Conservation (phyloP, 2,113 vertebrate species). For the Cepphus grylle region DNA sequence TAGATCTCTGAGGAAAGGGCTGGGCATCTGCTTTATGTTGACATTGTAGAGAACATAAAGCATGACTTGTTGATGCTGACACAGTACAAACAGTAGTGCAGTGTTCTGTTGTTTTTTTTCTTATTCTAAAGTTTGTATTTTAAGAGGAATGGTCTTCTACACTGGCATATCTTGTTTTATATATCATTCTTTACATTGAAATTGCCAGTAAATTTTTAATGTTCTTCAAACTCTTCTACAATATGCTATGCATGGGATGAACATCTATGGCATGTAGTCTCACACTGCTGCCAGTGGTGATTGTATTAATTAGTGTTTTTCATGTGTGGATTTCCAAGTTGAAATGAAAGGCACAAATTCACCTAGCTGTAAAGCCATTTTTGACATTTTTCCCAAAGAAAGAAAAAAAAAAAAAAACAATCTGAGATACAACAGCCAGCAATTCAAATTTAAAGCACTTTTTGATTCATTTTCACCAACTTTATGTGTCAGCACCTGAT, state of each 20-base stretch:
- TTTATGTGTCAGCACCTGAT: background rate
- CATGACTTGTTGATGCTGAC: background rate
- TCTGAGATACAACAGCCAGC: background rate
- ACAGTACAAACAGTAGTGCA: background rate
- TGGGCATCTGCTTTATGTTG: slow-evolving; percentile 34
- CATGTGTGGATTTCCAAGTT: background rate
- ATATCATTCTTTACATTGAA: background rate
- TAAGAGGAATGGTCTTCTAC: background rate
- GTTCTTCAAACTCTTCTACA: background rate
- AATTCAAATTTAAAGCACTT: background rate
- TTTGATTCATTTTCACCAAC: background rate
- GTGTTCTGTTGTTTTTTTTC: background rate
- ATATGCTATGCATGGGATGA: background rate
- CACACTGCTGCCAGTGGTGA: background rate
- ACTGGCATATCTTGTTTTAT: background rate
- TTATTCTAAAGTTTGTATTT: background rate
- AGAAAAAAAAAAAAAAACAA: background rate
- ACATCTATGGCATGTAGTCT: background rate
- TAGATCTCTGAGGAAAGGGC: background rate
- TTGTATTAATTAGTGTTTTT: background rate
- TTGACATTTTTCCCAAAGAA: background rate
- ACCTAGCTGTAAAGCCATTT: background rate
- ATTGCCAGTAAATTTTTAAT: background rate
- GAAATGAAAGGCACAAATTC: background rate
- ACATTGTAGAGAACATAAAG: slow-evolving; percentile 16